Evolutionary conservation across 2,888 invertebrate genomes (phyloP), one percentile per base, ranked within the genome.

Genomic region (Phragmatobia fuliginosa): DNA sequence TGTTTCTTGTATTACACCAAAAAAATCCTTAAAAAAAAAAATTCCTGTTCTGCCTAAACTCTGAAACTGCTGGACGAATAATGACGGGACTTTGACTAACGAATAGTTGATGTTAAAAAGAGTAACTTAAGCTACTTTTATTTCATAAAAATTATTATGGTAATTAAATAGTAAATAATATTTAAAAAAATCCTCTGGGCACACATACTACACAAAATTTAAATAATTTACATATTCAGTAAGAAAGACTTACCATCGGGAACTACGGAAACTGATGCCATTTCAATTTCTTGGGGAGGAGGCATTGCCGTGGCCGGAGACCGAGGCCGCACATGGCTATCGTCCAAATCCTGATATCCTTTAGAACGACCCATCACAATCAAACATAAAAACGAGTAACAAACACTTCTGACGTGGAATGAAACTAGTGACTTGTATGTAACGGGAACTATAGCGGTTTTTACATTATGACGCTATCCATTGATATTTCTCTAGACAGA

Each of bases 211-310:
- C n/a, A n/a, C n/a, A n/a, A n/a, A n/a, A n/a, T n/a, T n/a, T n/a
- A n/a, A n/a, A n/a, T n/a, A n/a, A n/a, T n/a, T n/a, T n/a, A n/a
- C n/a, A n/a, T n/a, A n/a, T n/a, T n/a, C n/a, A n/a, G n/a, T n/a
- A n/a, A n/a, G n/a, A n/a, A n/a, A 25, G 28, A 72, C 85, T 68
- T 95, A 97, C 97, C 97, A 92, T 97, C 97, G 76, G 97, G 97
- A 36, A 97, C 97, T 38, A 97, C 97, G 10, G 97, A 96, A 38
- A 97, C 97, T 6, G 97, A 97, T 72, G 97, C 97, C 96, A 97
- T 97, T 95, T 97, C 97, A 81, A 97, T 96, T 87, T 96, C 96
- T 85, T 96, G 96, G 1, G 96, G 95, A n/a, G 94, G 94, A 65
- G 96, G 95, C 86, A 96, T 95, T n/a, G 94, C 88, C 25, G 92